Evolutionary conservation across 2,113 vertebrate genomes (phyloP).

Genomic region (Siniperca chuatsi): DNA sequence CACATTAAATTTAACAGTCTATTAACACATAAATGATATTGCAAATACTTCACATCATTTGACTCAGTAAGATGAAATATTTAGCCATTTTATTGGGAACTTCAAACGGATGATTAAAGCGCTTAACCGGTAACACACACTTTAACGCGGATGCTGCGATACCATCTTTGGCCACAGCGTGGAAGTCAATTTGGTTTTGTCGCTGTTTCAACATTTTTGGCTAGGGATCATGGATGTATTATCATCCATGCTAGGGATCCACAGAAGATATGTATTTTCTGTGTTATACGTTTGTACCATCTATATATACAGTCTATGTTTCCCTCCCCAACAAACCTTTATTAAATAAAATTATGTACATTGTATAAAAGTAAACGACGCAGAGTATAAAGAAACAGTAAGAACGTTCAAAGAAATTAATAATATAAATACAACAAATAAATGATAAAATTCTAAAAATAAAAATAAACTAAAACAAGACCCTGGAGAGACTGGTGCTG

Average conservation of each 20-base stretch:
- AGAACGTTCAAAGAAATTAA: background rate
- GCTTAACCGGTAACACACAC: background rate
- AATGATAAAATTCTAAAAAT: background rate
- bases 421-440: background rate
- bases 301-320: too few species aligned
- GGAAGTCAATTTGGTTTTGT: background rate
- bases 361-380: background rate
- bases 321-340: background rate
- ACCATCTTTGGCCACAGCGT: background rate
- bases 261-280: background rate
- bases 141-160: background rate
- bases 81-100: background rate
- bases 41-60: fast-evolving
- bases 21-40: background rate
- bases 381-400: background rate
- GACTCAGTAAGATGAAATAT: background rate
- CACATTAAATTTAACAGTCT: too few species aligned
- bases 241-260: too few species aligned
- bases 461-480: background rate
- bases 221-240: too few species aligned
- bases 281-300: too few species aligned
- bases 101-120: background rate
- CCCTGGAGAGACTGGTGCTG: too few species aligned
- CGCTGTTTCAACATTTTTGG: constrained; percentile 24
- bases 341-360: background rate